phyloP scores from a whole-genome alignment of 2,797 vertebrate species.

The Typhlichthys eigenmanni region DNA sequence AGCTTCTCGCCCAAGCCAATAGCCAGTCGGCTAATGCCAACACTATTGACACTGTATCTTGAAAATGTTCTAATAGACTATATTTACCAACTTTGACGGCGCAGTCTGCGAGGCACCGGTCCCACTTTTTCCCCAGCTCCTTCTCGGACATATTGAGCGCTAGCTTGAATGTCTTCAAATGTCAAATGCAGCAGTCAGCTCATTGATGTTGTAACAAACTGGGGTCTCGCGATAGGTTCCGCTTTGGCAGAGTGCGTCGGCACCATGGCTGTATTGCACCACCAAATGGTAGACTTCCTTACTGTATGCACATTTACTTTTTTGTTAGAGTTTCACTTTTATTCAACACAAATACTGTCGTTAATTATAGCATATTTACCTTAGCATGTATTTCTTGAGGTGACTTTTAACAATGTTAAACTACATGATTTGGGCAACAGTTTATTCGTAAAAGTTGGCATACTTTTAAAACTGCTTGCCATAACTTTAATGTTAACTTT shows the following conservation, averaged over 20 bases:
- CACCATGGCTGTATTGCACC: too few species aligned
- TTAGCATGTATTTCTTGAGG: slow-evolving; percentile 69
- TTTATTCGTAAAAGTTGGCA: slow-evolving; percentile 38
- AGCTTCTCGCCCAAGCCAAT: slow-evolving; percentile 58
- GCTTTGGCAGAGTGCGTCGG: too few species aligned
- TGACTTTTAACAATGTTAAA: slow-evolving; percentile 55
- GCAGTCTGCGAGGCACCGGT: slow-evolving; percentile 77
- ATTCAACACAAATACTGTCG: slow-evolving; percentile 48
- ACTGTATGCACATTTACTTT: neutral
- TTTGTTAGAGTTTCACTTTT: slow-evolving; percentile 47
- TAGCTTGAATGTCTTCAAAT: slow-evolving; percentile 49
- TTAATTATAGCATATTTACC: slow-evolving; percentile 43
- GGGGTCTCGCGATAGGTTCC: slow-evolving; percentile 26
- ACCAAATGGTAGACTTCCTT: too few species aligned
- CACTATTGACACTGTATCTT: too few species aligned
- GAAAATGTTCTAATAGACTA: too few species aligned
- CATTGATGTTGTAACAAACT: neutral
- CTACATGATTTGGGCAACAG: slow-evolving; percentile 38
- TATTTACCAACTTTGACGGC: slow-evolving; percentile 79
- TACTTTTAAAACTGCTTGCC: slow-evolving; percentile 36
- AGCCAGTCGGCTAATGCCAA: slow-evolving; percentile 33
- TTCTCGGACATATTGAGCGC: slow-evolving; percentile 77
- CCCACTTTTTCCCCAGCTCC: slow-evolving; percentile 79
- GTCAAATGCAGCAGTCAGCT: slow-evolving; percentile 48
- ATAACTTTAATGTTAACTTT: slow-evolving; percentile 29